Conservation (phyloP, 2,113 vertebrate genomes). For the Lutjanus erythropterus region DNA sequence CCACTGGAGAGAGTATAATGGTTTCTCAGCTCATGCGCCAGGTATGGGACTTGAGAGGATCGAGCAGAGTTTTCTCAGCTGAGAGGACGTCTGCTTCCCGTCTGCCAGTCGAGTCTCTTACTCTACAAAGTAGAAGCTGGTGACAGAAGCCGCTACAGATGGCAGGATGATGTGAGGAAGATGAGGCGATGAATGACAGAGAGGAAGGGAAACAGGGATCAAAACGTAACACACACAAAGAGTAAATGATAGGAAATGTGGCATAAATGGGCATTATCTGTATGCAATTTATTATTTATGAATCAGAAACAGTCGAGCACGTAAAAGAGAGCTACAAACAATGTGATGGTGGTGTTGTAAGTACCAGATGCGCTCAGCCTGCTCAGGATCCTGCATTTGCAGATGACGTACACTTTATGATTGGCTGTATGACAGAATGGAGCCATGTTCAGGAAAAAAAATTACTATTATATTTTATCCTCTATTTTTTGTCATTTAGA, state of each 20-base stretch:
- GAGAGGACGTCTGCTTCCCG: neutral
- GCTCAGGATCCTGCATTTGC: no score
- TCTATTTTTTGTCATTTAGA: no score
- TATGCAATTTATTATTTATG: no score
- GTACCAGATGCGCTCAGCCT: no score
- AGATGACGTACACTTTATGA: no score
- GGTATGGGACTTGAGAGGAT: conserved; percentile 22
- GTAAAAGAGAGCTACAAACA: no score
- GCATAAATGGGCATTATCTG: no score
- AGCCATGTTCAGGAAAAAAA: no score
- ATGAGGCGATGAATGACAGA: neutral
- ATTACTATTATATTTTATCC: no score
- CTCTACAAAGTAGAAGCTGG: neutral
- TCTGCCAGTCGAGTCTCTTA: neutral
- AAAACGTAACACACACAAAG: neutral
- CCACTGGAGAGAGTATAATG: conserved; percentile 22
- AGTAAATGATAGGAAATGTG: neutral
- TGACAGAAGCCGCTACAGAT: conserved; percentile 3
- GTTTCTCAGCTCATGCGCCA: conserved; percentile 36
- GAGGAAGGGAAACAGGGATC: neutral
- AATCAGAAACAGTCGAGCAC: no score
- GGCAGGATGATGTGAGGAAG: conserved; percentile 13
- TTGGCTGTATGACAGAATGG: no score
- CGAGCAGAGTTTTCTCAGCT: conserved; percentile 6
- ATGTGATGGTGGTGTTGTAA: no score